phyloP scores from a whole-genome alignment of 30 jellyfish, hydroid and myxozoan species.

The Aurelia sp. region DNA sequence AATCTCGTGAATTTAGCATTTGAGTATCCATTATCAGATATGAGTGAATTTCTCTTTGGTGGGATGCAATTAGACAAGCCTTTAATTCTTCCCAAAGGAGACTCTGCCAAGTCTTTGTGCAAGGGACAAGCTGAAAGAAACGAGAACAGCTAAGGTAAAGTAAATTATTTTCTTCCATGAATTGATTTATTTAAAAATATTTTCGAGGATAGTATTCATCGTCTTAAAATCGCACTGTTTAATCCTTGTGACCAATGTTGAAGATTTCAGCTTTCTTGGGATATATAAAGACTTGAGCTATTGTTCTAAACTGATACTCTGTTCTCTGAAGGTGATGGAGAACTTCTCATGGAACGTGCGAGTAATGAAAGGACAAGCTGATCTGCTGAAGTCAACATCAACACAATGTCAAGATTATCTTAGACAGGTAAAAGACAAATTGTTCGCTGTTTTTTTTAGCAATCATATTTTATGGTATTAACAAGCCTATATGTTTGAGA shows the following conservation, averaged over 20 bases:
- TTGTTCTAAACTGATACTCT: too few species aligned
- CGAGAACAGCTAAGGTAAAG: constrained; percentile 68
- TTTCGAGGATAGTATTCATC: too few species aligned
- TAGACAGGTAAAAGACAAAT: constrained; percentile 64
- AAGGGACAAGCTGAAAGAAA: constrained; percentile 71
- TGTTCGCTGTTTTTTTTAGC: too few species aligned
- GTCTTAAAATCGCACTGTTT: too few species aligned
- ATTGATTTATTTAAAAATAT: too few species aligned
- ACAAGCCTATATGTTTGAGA: background rate
- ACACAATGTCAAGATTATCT: constrained; percentile 74
- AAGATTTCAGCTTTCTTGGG: too few species aligned
- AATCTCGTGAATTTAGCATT: too few species aligned
- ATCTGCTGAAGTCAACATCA: constrained; percentile 70
- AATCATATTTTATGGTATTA: too few species aligned
- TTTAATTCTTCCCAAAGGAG: constrained; percentile 14
- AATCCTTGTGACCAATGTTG: too few species aligned
- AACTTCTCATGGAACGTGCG: constrained; percentile 92
- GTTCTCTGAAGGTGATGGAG: constrained; percentile 73
- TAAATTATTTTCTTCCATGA: background rate
- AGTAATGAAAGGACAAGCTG: constrained; percentile 90
- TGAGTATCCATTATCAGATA: too few species aligned
- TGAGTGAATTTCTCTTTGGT: too few species aligned
- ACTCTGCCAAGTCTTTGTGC: constrained; percentile 59
- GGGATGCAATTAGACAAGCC: background rate
- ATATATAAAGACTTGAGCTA: too few species aligned